A percentile compares a stretch with the other conserved stretches of the same genome.
Conservation (phyloP, 2,797 vertebrate genomes). For the Tokudaia muenninki region DNA sequence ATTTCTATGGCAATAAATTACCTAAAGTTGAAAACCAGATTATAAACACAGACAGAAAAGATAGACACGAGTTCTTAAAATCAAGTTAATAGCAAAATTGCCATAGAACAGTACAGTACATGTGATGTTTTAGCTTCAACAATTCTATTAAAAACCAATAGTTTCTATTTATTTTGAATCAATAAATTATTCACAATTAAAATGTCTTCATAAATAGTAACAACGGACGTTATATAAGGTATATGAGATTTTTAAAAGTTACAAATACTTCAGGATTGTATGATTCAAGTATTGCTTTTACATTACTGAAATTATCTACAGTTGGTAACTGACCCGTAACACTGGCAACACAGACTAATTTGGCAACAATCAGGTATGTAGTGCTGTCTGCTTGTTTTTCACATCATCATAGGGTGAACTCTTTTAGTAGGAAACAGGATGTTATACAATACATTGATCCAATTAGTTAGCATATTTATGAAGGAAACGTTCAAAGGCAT, state of each 20-base stretch:
- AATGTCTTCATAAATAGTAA: conserved; percentile 67
- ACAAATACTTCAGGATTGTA: conserved; percentile 61
- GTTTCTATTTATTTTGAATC: conserved; percentile 64
- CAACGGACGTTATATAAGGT: conserved; percentile 19
- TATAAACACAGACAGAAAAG: conserved; percentile 37
- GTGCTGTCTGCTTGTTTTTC: conserved; percentile 53
- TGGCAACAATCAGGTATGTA: neutral
- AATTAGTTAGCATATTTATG: conserved; percentile 91
- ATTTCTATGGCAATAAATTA: conserved; percentile 61
- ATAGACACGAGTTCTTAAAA: conserved; percentile 52
- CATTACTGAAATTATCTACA: conserved; percentile 61
- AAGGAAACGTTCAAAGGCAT: conserved; percentile 95
- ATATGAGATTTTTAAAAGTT: conserved; percentile 42
- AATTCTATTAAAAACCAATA: conserved; percentile 66
- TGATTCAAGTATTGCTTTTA: conserved; percentile 72
- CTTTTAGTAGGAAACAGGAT: conserved; percentile 46
- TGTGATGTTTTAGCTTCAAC: conserved; percentile 55
- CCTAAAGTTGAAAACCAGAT: conserved; percentile 48
- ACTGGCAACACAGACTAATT: conserved; percentile 45
- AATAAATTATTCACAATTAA: conserved; percentile 76
- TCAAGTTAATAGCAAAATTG: conserved; percentile 46
- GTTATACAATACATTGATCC: neutral
- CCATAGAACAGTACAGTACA: conserved; percentile 48
- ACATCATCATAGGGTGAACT: conserved; percentile 8
- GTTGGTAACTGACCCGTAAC: conserved; percentile 24